phyloP scores from a whole-genome alignment of 2,113 vertebrate species.

The Nerophis ophidion region DNA sequence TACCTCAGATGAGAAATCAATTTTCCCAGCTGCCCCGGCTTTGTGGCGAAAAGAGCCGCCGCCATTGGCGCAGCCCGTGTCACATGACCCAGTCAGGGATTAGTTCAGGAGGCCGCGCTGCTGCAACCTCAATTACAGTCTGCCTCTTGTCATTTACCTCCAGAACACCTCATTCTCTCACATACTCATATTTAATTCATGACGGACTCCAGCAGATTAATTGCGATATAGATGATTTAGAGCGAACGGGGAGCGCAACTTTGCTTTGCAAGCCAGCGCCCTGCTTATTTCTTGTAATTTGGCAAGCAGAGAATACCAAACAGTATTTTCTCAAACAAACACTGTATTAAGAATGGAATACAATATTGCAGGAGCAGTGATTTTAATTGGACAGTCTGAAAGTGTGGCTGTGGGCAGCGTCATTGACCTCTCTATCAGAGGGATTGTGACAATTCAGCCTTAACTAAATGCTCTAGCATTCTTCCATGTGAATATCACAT shows the following conservation, averaged over 20 bases:
- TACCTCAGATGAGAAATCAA: conserved; percentile 99
- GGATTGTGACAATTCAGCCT: background rate
- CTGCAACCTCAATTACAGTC: conserved; percentile 97
- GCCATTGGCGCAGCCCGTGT: conserved; percentile 78
- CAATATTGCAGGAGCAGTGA: background rate
- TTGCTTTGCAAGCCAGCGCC: conserved; percentile 79
- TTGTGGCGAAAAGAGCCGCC: conserved; percentile 76
- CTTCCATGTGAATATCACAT: conserved; percentile 21
- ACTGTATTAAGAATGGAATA: conserved; percentile 1
- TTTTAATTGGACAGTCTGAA: conserved; percentile 21
- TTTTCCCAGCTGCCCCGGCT: conserved; percentile 99
- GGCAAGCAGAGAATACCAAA: background rate
- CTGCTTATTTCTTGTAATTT: conserved; percentile 80
- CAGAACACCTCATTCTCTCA: conserved; percentile 99
- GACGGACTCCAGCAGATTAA: conserved; percentile 95
- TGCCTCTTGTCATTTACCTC: conserved; percentile 99
- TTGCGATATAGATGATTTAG: conserved; percentile 94
- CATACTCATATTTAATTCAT: conserved; percentile 99
- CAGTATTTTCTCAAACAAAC: background rate
- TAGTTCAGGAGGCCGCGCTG: conserved; percentile 96
- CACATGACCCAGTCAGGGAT: conserved; percentile 90
- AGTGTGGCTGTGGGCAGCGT: conserved; percentile 12
- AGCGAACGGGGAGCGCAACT: conserved; percentile 82
- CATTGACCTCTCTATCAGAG: background rate
- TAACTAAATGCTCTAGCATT: background rate